Evolutionary conservation across 2,113 vertebrate species (phyloP).

Genomic region (Callospermophilus lateralis): DNA sequence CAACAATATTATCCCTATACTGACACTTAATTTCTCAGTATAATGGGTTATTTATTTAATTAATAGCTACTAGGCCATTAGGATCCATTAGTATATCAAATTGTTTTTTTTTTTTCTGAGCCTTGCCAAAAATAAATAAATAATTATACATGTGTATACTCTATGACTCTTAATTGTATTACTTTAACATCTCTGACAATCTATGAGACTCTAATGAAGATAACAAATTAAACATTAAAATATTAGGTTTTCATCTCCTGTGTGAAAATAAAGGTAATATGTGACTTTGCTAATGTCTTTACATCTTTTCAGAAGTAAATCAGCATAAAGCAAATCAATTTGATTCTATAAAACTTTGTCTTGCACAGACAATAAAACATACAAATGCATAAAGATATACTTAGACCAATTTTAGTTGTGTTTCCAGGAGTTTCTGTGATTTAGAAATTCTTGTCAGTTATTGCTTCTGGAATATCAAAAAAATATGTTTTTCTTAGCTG

Average conservation of each 20-base stretch:
- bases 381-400: neutral
- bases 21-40: conserved; percentile 64
- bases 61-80: conserved; percentile 72
- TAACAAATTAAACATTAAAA: conserved; percentile 56
- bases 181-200: conserved; percentile 44
- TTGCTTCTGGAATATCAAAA: conserved; percentile 14
- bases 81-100: conserved; percentile 65
- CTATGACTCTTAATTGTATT: conserved; percentile 48
- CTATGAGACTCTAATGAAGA: conserved; percentile 58
- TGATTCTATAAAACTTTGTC: conserved; percentile 5
- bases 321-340: conserved; percentile 26
- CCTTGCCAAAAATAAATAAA: conserved; percentile 51
- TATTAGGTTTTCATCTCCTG: conserved; percentile 27
- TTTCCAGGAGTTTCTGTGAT: neutral
- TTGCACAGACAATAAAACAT: neutral
- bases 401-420: neutral
- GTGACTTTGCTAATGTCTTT: conserved; percentile 15
- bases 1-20: conserved; percentile 34
- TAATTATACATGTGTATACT: conserved; percentile 37
- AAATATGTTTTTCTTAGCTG: conserved; percentile 10
- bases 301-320: conserved; percentile 54
- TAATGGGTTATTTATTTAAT: conserved; percentile 76
- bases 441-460: neutral
- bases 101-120: conserved; percentile 63
- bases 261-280: conserved; percentile 36